Evolutionary conservation across 2,113 vertebrate genomes (phyloP).

Genomic region (Seriola rivoliana): DNA sequence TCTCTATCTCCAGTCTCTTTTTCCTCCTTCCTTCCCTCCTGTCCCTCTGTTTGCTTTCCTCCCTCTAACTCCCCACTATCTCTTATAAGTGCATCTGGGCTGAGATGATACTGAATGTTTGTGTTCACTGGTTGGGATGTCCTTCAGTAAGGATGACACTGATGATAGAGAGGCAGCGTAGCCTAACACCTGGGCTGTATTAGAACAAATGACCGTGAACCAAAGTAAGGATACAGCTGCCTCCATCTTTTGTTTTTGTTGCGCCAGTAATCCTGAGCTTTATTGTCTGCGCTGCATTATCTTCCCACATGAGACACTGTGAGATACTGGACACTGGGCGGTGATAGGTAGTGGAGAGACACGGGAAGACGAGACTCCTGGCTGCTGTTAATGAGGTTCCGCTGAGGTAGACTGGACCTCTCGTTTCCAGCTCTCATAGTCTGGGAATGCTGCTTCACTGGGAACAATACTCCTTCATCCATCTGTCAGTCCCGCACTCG

Average conservation of each 20-base stretch:
- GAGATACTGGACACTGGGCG: slow-evolving; percentile 39
- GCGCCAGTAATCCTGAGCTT: slow-evolving; percentile 11
- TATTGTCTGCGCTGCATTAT: slow-evolving; percentile 45
- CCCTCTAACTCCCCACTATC: slow-evolving; percentile 31
- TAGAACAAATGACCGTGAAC: slow-evolving; percentile 48
- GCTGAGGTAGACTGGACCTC: slow-evolving; percentile 51
- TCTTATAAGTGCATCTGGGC: slow-evolving; percentile 51
- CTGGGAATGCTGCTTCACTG: slow-evolving; percentile 75
- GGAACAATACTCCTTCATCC: slow-evolving; percentile 62
- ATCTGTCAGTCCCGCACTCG: slow-evolving; percentile 51
- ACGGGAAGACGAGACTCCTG: slow-evolving; percentile 42
- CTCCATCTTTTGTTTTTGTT: slow-evolving; percentile 54
- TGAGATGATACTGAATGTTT: slow-evolving; percentile 53
- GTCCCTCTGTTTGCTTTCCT: slow-evolving; percentile 43
- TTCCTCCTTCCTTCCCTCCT: neutral
- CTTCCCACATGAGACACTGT: slow-evolving; percentile 36
- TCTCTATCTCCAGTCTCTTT: slow-evolving; percentile 24
- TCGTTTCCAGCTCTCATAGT: slow-evolving; percentile 75
- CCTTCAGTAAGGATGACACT: slow-evolving; percentile 58
- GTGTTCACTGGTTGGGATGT: slow-evolving; percentile 37
- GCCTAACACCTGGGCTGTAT: slow-evolving; percentile 62
- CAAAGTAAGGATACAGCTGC: slow-evolving; percentile 32
- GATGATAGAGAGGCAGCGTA: slow-evolving; percentile 39
- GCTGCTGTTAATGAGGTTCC: slow-evolving; percentile 64
- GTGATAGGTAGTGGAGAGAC: slow-evolving; percentile 51